Evolutionary conservation across 2,888 invertebrate genomes (phyloP).

Genomic region (Mythimna ferrago): DNA sequence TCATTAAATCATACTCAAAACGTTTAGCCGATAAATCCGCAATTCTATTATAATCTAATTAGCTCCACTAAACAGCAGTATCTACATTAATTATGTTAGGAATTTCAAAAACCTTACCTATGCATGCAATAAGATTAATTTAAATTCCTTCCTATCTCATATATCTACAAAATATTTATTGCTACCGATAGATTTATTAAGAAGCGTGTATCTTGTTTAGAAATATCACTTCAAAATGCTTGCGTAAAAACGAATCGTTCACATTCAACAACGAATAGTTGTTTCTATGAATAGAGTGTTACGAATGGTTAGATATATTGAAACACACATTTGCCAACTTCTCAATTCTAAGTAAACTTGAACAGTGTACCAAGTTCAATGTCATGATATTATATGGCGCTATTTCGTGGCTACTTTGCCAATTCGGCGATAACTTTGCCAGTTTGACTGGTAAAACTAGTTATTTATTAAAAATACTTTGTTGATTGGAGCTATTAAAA

Average conservation of each 20-base stretch:
- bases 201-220: background rate
- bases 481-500: background rate
- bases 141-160: background rate
- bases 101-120: constrained; percentile 37
- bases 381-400: constrained; percentile 32
- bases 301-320: constrained; percentile 2
- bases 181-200: constrained; percentile 22
- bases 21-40: background rate
- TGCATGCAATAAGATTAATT: constrained; percentile 19
- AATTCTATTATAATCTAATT: constrained; percentile 41
- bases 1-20: background rate
- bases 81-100: constrained; percentile 27
- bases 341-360: constrained; percentile 17
- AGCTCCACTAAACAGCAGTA: constrained; percentile 16
- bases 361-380: constrained; percentile 55
- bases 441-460: constrained; percentile 20
- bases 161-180: constrained; percentile 17
- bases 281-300: constrained; percentile 7
- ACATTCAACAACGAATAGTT: constrained; percentile 10
- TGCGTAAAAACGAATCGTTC: constrained; percentile 5
- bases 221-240: constrained; percentile 21
- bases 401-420: constrained; percentile 1
- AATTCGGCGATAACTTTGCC: constrained; percentile 6
- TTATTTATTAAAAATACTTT: background rate
- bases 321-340: constrained; percentile 22